Conservation (phyloP, 2,113 vertebrate genomes). For the Callipepla squamata region DNA sequence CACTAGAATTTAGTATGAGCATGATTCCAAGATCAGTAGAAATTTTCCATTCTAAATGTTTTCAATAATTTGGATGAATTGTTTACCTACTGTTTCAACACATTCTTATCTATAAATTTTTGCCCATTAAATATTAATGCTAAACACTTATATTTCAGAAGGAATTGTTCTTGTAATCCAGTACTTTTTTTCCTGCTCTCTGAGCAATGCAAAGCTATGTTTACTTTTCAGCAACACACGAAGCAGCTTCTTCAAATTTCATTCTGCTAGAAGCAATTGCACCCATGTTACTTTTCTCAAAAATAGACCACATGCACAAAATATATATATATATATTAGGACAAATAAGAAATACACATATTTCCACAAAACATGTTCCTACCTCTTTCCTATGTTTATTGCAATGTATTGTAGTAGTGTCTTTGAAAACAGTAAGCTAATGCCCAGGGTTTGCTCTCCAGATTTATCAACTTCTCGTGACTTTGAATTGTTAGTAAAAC, state of each 20-base stretch:
- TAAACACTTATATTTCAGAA: neutral
- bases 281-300: neutral
- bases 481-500: neutral
- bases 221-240: neutral
- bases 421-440: neutral
- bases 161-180: slow-evolving; percentile 26
- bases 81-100: neutral
- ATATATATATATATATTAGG: neutral
- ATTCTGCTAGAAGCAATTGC: neutral
- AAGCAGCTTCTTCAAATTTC: neutral
- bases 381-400: neutral
- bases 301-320: neutral
- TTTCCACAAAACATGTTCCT: neutral
- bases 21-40: neutral
- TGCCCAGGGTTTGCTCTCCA: neutral
- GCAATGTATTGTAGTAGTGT: neutral
- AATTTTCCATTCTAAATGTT: neutral
- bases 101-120: neutral
- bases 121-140: neutral
- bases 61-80: neutral
- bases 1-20: neutral
- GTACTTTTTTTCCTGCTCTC: slow-evolving; percentile 1
- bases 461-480: slow-evolving; percentile 2
- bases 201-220: neutral
- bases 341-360: neutral